Evolutionary conservation across 2,888 invertebrate species (phyloP), one percentile per base, ranked within the genome.

Genomic region (Cremastinae sp.): DNA sequence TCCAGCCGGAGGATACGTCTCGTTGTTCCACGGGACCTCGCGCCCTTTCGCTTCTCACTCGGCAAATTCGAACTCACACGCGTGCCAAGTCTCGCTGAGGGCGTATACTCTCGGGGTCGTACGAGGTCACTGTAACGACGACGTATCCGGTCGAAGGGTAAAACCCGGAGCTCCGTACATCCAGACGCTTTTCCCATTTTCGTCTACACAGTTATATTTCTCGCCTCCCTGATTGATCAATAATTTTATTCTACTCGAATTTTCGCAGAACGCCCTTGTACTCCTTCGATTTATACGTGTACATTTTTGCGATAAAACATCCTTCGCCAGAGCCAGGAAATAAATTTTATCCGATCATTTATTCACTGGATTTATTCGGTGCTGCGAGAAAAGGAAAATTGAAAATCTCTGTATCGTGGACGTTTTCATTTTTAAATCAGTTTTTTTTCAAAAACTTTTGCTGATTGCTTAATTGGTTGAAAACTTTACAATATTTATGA

Each of bases 51-150:
- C 9, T 37, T 1, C 8, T 7, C 10, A 47, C 37, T 28, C 8
- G 28, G 18, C 39, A 8, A 18, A 37, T 49, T 49, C 39, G 7
- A 5, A 16, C 18, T 7, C 49, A 20, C 16, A 39, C 9, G 37
- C n/a, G 20, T 18, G 39, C 20, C 10, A 41, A 22, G 7, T 39
- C n/a, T 43, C 14, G 22, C 14, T 47, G 59, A 70, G 45, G 58
- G 53, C 47, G 14, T 28, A 55, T n/a, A 28, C 28, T 5, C 22
- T 39, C 59, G 55, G 71, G 66, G 66, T 71, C 71, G 65, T 39
- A 61, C 65, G 70, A 55, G 65, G 66, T 75, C 70, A 75, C 61
- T 75, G 71, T 71, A 71, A 75, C 70, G 39, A 16, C 47, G 59
- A 28, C 56, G 51, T 20, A 61, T 61, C 14, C 39, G 55, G 61